Base-by-base conservation (phyloP, 2,797 vertebrate species). In the Erpetoichthys calabaricus region DNA sequence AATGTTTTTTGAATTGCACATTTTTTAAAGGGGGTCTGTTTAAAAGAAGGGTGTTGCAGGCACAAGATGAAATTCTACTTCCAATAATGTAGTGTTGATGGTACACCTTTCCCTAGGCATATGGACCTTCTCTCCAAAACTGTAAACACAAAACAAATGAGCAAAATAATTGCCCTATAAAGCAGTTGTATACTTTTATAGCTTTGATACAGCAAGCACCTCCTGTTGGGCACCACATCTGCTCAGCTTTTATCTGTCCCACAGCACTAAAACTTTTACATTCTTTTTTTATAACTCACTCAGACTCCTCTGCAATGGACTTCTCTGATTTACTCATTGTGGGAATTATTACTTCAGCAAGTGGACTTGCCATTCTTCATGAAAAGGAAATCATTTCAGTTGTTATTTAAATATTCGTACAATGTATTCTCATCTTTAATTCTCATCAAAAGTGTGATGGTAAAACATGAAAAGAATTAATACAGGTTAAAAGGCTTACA, bases 161-260 rank as follows among this genome's bases (percentile, higher is more conserved):
- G 73, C 77, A 80, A 80, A 86, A 84, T 86, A 82, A 88, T 87
- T 83, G 80, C 70, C 71, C 75, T 79, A 86, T 82, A 82, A 85
- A 83, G 70, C 64, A 68, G 70, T 77, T 79, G 78, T 84, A 75
- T 86, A 76, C 77, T 85, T 85, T 87, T 84, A 89, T 71, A 75
- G 67, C 72, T 77, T 77, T 70, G 76, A 73, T 79, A 70, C 72
- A 69, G 73, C 79, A 76, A 75, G 73, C 74, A 67, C 76, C 79
- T 74, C 83, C 83, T 74, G 77, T 82, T 63, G 81, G 70, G 65
- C 72, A 76, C 76, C 73, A 75, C 83, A 88, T 86, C 84, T 88
- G 85, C 72, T 80, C 45, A 66, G 69, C 67, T 76, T 69, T 68
- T 70, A 64, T 78, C 68, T 75, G 63, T 79, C 72, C 65, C 65